Evolutionary conservation across 92 coral and sea anemone species (phyloP).

Genomic region (Siderastrea siderea): DNA sequence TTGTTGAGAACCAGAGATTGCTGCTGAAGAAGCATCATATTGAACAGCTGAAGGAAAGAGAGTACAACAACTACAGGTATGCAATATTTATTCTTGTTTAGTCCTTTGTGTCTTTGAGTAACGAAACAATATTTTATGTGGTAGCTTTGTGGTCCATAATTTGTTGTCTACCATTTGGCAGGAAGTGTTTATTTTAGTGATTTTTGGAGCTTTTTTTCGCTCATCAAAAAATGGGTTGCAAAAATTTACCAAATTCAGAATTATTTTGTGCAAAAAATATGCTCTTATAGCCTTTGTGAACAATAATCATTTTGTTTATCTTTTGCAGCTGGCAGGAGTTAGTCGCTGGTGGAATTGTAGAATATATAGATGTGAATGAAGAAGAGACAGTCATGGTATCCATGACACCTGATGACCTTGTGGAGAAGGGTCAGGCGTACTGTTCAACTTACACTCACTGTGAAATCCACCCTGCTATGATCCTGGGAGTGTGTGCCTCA

Average conservation of each 20-base stretch:
- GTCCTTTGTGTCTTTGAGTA: background rate
- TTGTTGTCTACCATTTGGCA: too few relatives aligned
- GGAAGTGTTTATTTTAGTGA: too few relatives aligned
- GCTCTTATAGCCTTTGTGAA: background rate
- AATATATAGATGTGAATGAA: constrained; percentile 97
- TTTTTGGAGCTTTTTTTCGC: too few relatives aligned
- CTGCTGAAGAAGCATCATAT: constrained; percentile 96
- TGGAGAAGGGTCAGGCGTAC: constrained; percentile 93
- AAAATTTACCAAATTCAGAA: too few relatives aligned
- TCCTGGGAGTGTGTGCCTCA: constrained; percentile 98
- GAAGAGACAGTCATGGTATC: constrained; percentile 99
- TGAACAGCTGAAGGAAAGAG: constrained; percentile 97
- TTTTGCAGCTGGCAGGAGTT: constrained; percentile 93
- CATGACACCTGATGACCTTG: constrained; percentile 99
- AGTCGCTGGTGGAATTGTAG: constrained; percentile 97
- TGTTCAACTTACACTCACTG: constrained; percentile 99
- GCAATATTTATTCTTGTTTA: background rate
- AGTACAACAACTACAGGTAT: constrained; percentile 94
- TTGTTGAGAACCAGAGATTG: constrained; percentile 96
- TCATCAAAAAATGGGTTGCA: too few relatives aligned
- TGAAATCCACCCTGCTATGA: constrained; percentile 99
- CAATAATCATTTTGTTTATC: background rate
- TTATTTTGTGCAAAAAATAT: too few relatives aligned
- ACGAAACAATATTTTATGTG: too few relatives aligned
- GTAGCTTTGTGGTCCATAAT: too few relatives aligned